Conservation (phyloP, 2,888 invertebrate genomes). For the Prosopocoilus inquinatus region DNA sequence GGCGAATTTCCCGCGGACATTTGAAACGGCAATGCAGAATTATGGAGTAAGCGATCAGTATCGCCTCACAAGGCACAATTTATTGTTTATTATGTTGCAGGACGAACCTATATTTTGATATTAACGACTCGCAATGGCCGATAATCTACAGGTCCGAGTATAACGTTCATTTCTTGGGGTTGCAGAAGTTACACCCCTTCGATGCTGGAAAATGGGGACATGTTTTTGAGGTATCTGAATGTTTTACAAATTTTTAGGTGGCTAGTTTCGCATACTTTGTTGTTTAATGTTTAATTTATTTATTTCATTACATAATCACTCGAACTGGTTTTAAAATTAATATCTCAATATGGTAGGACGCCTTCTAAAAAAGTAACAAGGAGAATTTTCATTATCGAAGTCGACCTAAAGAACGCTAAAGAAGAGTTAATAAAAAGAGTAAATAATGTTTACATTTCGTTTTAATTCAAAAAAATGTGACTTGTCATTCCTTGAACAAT, state of each 20-base stretch:
- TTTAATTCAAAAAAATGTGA: too few species aligned
- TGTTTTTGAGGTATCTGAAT: slow-evolving; percentile 60
- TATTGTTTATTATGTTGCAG: slow-evolving; percentile 19
- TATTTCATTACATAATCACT: too few species aligned
- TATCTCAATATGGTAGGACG: too few species aligned
- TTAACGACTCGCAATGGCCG: slow-evolving; percentile 65
- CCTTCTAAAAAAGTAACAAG: too few species aligned
- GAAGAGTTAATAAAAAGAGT: too few species aligned
- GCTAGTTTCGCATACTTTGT: too few species aligned
- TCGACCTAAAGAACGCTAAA: too few species aligned
- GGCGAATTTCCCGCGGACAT: background rate
- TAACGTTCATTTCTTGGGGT: slow-evolving; percentile 75
- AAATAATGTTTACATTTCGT: too few species aligned
- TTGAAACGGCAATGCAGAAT: background rate
- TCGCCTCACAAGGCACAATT: background rate
- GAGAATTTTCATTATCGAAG: too few species aligned
- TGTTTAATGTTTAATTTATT: too few species aligned
- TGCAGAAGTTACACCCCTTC: slow-evolving; percentile 85
- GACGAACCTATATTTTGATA: slow-evolving; percentile 54
- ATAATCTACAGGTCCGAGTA: slow-evolving; percentile 77
- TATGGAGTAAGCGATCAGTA: slow-evolving; percentile 25
- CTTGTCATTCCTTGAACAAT: too few species aligned
- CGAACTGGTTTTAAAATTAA: too few species aligned
- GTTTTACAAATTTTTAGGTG: background rate
- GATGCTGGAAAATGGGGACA: slow-evolving; percentile 86